Evolutionary conservation across 2,113 vertebrate species (phyloP).

Genomic region (Okapia johnstoni): DNA sequence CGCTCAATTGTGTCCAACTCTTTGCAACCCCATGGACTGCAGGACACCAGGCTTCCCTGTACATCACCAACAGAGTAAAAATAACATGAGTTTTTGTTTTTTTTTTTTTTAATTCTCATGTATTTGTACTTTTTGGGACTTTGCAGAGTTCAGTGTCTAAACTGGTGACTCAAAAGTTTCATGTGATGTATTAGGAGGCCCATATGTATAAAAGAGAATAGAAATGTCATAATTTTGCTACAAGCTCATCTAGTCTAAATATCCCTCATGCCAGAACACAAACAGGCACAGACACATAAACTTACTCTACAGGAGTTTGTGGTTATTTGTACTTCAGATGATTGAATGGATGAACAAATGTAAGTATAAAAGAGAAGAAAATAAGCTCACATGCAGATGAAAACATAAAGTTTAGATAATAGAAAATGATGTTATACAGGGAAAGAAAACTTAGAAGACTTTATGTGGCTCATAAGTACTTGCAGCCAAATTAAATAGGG

Average conservation of each 20-base stretch:
- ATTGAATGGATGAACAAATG: not conserved
- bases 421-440: not conserved
- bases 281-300: not conserved
- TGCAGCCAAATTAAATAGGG: not conserved
- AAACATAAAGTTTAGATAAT: not conserved
- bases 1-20: no score
- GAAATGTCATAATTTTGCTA: not conserved
- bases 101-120: not conserved
- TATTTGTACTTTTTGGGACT: not conserved
- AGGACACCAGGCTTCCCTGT: no score
- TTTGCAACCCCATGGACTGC: no score
- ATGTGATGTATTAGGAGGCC: no score
- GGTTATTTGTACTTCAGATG: not conserved
- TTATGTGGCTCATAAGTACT: not conserved
- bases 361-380: not conserved
- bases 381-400: not conserved
- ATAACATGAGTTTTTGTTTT: not conserved
- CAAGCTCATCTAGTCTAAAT: not conserved
- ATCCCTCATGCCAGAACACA: not conserved
- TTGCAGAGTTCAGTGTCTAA: not conserved
- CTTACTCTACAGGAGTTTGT: not conserved
- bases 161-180: not conserved
- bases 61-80: not conserved
- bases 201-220: not conserved
- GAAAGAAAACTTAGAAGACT: not conserved